These are phyloP conservation scores for Lysandra coridon DNA, from an alignment of 2,888 invertebrate genomes.

Conservation along the genomic window DNA sequence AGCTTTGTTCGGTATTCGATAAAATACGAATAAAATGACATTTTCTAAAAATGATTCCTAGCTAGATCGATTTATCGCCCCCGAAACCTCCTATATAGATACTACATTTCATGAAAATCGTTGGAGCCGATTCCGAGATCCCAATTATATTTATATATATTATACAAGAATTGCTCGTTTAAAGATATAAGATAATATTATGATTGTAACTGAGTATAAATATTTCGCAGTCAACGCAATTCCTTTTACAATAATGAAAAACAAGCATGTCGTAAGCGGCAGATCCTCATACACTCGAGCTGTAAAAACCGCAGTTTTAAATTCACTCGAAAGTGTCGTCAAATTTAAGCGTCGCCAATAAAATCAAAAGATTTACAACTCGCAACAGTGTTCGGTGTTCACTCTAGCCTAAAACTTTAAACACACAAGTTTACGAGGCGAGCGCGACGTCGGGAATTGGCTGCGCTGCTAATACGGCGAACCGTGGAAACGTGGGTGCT, in stretches of 20 bases:
- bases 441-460: constrained; percentile 11
- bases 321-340: constrained; percentile 25
- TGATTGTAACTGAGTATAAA: not conserved
- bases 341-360: constrained; percentile 29
- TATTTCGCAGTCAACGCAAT: not conserved
- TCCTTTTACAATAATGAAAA: not conserved
- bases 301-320: not conserved
- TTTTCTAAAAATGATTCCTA: too few species aligned
- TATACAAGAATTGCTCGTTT: too few species aligned
- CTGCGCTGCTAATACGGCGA: constrained; percentile 37
- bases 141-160: too few species aligned
- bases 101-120: too few species aligned
- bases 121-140: too few species aligned
- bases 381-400: not conserved
- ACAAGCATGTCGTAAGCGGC: not conserved
- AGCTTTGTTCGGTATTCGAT: too few species aligned
- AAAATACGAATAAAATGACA: too few species aligned
- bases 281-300: not conserved
- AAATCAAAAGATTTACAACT: constrained; percentile 18
- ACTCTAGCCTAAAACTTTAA: constrained; percentile 1
- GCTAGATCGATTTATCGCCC: too few species aligned
- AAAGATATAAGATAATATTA: too few species aligned
- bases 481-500: constrained; percentile 69
- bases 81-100: too few species aligned
- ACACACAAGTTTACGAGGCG: constrained; percentile 18